Percentiles rank a stretch among this genome's conserved stretches.
Conservation (phyloP, 2,888 invertebrate genomes). For the Lasioglossum leucozonium region DNA sequence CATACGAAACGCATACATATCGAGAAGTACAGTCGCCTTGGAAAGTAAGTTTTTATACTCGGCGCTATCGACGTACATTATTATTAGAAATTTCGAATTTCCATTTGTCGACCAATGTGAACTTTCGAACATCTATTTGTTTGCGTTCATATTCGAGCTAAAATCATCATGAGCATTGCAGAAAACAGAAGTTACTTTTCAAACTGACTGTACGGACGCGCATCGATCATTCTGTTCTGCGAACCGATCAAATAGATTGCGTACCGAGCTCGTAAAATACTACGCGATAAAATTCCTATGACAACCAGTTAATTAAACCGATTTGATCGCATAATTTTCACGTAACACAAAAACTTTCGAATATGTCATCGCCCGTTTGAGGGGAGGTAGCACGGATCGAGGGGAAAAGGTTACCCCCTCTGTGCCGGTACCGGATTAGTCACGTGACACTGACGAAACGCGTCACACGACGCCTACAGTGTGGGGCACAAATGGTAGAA, state of each 20-base stretch:
- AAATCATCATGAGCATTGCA: background rate
- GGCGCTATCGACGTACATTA: background rate
- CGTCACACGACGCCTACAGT: too few species aligned
- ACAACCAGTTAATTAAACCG: too few species aligned
- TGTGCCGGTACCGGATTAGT: too few species aligned
- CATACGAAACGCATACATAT: slow-evolving; percentile 9
- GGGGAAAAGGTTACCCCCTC: too few species aligned
- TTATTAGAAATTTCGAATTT: background rate
- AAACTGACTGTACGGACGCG: background rate
- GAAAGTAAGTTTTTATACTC: background rate
- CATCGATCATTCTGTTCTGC: background rate
- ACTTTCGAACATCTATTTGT: background rate
- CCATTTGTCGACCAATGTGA: background rate
- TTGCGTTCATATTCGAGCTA: background rate
- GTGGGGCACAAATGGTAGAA: too few species aligned
- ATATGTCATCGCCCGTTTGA: too few species aligned
- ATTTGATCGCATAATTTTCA: background rate
- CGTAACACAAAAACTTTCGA: background rate
- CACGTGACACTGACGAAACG: too few species aligned
- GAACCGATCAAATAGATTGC: background rate
- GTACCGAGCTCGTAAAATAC: background rate
- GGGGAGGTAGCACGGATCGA: too few species aligned
- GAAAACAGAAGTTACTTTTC: background rate
- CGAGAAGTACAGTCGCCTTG: background rate
- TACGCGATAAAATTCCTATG: too few species aligned